phyloP scores from a whole-genome alignment of 1,140 invertebrate species.

The Hetaerina americana region DNA sequence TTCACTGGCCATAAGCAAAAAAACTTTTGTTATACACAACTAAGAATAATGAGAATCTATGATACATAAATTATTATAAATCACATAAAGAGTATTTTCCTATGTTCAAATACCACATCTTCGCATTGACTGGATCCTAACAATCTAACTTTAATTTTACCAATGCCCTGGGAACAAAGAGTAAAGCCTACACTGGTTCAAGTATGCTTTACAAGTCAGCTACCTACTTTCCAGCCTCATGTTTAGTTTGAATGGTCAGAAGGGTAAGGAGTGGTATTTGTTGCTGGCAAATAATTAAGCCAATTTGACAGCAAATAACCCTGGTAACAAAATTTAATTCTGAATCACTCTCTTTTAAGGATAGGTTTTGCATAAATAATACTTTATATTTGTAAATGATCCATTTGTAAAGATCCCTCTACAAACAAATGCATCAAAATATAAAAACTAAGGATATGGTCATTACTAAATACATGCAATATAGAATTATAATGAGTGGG shows the following conservation, averaged over 20 bases:
- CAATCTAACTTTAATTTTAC: background rate
- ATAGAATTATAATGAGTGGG: too few species aligned
- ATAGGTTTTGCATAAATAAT: too few species aligned
- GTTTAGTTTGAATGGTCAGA: background rate
- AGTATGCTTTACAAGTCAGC: background rate
- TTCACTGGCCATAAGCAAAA: background rate
- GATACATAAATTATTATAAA: background rate
- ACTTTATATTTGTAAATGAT: too few species aligned
- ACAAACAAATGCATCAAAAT: too few species aligned
- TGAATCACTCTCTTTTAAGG: too few species aligned
- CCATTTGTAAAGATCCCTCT: too few species aligned
- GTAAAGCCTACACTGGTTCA: slow-evolving; percentile 1
- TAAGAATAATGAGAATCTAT: background rate
- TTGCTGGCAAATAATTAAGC: background rate
- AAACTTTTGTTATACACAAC: background rate
- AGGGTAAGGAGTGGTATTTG: background rate
- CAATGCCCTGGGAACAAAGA: slow-evolving; percentile 15
- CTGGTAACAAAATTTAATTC: too few species aligned
- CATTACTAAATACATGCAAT: too few species aligned
- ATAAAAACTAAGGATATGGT: too few species aligned
- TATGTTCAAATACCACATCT: background rate
- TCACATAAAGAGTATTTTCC: background rate
- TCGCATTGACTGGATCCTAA: background rate
- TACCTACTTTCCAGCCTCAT: slow-evolving; percentile 19
- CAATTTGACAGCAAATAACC: too few species aligned